These are phyloP conservation scores for Cerceris rybyensis DNA, from an alignment of 2,888 invertebrate genomes.

Conservation along the genomic window DNA sequence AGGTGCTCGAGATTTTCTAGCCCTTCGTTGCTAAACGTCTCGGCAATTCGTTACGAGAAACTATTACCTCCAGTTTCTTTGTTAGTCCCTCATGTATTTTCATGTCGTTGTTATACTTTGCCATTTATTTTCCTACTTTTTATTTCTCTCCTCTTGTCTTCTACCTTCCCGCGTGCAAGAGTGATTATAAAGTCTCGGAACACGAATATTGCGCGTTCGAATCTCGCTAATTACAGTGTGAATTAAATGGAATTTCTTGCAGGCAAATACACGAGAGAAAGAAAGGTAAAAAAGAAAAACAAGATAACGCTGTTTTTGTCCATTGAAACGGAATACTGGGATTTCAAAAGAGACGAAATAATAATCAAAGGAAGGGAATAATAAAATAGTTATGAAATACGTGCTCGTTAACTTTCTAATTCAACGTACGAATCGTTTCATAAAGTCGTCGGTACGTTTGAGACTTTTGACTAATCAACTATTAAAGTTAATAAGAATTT, in stretches of 20 bases:
- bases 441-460: not conserved
- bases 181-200: not conserved
- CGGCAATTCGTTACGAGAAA: slow-evolving; percentile 22
- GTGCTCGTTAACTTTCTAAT: not conserved
- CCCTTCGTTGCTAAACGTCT: slow-evolving; percentile 10
- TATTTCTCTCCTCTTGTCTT: slow-evolving; percentile 12
- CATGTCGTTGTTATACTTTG: slow-evolving; percentile 19
- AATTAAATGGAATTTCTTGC: not conserved
- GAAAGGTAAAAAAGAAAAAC: not conserved
- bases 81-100: slow-evolving; percentile 18
- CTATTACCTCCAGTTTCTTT: slow-evolving; percentile 2
- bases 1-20: slow-evolving; percentile 10
- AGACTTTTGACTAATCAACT: not conserved
- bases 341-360: not conserved
- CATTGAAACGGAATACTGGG: not conserved
- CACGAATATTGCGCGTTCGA: not conserved
- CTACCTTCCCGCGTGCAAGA: slow-evolving; percentile 8
- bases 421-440: not conserved
- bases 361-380: not conserved
- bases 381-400: not conserved
- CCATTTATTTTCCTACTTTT: slow-evolving; percentile 24
- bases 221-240: not conserved
- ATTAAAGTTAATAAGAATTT: not conserved
- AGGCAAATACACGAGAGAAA: not conserved
- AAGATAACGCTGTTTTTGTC: not conserved